Evolutionary conservation across 2,888 invertebrate species (phyloP).

Genomic region (Andrena chrysosceles): DNA sequence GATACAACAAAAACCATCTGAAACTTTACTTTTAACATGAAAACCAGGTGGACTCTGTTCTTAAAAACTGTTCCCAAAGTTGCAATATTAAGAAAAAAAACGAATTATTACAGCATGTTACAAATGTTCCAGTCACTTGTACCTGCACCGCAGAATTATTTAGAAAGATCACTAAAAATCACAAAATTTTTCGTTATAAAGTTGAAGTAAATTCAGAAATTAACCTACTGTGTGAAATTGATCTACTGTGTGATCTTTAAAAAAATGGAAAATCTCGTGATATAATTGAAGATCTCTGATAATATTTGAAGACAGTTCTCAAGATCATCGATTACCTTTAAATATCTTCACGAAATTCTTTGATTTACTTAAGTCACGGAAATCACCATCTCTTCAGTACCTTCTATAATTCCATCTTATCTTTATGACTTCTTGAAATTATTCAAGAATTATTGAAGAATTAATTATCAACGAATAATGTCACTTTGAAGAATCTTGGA

Average conservation of each 20-base stretch:
- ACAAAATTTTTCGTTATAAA: not conserved
- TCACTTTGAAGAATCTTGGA: constrained; percentile 3
- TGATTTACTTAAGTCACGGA: not conserved
- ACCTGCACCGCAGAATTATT: not conserved
- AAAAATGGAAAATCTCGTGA: not conserved
- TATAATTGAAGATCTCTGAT: not conserved
- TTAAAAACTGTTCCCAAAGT: not conserved
- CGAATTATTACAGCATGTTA: not conserved
- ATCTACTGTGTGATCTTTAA: not conserved
- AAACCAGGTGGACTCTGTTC: not conserved
- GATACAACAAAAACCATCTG: not conserved
- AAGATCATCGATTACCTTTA: not conserved
- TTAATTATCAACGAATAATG: not conserved
- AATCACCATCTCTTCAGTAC: constrained; percentile 1
- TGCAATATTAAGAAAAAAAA: constrained; percentile 4
- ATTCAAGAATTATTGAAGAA: not conserved
- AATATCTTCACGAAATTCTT: not conserved
- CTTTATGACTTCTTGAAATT: not conserved
- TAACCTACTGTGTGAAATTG: not conserved
- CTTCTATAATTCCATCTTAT: not conserved
- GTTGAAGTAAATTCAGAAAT: not conserved
- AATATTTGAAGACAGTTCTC: constrained; percentile 14
- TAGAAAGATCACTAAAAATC: constrained; percentile 32
- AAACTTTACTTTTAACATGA: constrained; percentile 4
- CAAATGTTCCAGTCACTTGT: not conserved